Percentiles rank a stretch among this genome's conserved stretches.
phyloP scores from a whole-genome alignment of 2,113 vertebrate species.

The Prietella phreatophila region DNA sequence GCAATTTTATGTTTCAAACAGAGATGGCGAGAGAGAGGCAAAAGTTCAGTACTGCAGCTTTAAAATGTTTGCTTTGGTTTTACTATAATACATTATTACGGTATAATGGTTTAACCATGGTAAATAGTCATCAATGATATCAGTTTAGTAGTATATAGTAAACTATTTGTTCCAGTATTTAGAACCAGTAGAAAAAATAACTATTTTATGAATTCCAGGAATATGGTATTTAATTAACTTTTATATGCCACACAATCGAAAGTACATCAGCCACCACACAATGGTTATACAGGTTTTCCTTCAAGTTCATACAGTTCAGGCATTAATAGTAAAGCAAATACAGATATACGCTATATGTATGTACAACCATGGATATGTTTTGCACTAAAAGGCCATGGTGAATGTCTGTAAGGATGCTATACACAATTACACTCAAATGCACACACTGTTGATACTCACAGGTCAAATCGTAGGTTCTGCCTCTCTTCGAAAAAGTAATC shows the following conservation, averaged over 20 bases:
- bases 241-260: not conserved
- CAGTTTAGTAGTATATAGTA: not conserved
- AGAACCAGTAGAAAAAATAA: not conserved
- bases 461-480: conserved; percentile 95
- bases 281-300: not conserved
- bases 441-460: conserved; percentile 78
- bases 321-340: not conserved
- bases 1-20: too few relatives aligned
- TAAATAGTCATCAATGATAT: not conserved
- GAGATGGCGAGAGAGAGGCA: too few relatives aligned
- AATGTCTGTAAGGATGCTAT: not conserved
- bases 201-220: not conserved
- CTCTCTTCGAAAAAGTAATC: conserved; percentile 98
- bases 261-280: not conserved
- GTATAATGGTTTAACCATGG: not conserved
- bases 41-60: too few relatives aligned
- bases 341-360: not conserved
- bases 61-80: not conserved
- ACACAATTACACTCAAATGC: not conserved
- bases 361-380: not conserved
- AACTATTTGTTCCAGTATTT: not conserved
- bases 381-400: not conserved
- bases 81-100: not conserved
- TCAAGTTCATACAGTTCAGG: not conserved
- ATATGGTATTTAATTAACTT: not conserved